These are phyloP conservation scores for Sebastes melanostomus DNA, from an alignment of 2,797 vertebrate genomes.

Conservation along the genomic window DNA sequence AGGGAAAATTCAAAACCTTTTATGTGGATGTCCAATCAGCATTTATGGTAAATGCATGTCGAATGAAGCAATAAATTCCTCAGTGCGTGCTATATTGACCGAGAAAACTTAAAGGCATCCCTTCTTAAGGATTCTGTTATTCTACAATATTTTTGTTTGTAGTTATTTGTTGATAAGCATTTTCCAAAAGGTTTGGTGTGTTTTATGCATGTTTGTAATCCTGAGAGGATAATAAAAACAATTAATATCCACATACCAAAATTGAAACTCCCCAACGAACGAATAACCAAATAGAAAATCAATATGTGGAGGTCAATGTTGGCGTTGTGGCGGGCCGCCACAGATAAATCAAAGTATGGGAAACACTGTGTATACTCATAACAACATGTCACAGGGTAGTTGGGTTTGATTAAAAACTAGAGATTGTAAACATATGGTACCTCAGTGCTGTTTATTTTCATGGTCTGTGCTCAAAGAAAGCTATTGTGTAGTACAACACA, in stretches of 20 bases:
- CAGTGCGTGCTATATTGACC: no score
- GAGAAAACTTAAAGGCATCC: neutral
- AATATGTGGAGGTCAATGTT: neutral
- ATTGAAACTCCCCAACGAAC: no score
- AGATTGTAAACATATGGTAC: neutral
- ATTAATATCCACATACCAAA: no score
- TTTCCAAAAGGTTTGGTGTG: no score
- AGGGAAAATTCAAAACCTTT: no score
- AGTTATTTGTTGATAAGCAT: no score
- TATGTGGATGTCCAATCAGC: neutral
- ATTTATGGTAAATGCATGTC: neutral
- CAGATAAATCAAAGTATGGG: neutral
- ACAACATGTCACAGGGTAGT: neutral
- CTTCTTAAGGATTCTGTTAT: no score
- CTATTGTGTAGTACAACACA: neutral
- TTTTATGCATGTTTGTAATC: no score
- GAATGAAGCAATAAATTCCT: neutral
- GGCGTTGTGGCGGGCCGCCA: accelerated
- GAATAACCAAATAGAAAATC: neutral
- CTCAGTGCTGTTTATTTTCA: neutral
- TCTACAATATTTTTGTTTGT: no score
- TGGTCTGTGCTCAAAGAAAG: neutral
- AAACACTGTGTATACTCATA: neutral
- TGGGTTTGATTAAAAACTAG: neutral
- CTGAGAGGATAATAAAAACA: no score